Evolutionary conservation across 2,888 invertebrate genomes (phyloP).

Genomic region (Uropetala carovei): DNA sequence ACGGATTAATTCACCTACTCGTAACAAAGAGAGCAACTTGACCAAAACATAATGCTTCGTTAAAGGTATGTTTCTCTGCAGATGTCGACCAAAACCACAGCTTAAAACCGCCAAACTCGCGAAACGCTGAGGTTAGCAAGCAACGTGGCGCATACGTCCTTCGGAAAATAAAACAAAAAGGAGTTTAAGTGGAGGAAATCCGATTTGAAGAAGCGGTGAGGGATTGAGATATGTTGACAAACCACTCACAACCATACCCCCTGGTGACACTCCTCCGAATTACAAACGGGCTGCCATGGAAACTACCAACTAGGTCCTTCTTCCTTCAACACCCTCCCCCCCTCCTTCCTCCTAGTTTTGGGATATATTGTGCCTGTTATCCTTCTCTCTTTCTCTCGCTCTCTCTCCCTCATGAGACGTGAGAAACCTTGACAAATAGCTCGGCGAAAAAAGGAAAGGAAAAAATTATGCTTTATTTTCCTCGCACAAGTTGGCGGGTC

Average conservation of each 20-base stretch:
- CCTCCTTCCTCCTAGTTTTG: neutral
- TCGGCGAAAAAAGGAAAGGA: neutral
- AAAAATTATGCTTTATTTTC: neutral
- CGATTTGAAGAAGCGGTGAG: neutral
- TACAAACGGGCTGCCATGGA: constrained; percentile 21
- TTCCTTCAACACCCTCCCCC: neutral
- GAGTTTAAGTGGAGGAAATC: neutral
- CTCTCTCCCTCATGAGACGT: neutral
- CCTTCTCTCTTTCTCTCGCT: neutral
- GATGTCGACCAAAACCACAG: no score
- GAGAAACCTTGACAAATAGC: constrained; percentile 49
- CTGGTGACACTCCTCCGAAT: constrained; percentile 41
- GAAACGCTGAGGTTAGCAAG: no score
- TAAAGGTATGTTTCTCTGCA: no score
- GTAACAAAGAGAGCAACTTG: no score
- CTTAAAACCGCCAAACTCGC: no score
- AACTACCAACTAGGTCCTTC: constrained; percentile 8
- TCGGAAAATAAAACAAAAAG: neutral
- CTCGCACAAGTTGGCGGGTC: constrained; percentile 28
- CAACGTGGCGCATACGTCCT: no score
- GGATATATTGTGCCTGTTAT: neutral
- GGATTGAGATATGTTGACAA: constrained; percentile 39
- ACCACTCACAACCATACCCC: constrained; percentile 24
- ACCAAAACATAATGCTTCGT: no score
- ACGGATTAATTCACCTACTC: neutral